These are phyloP conservation scores for Caenorhabditis angaria DNA, from an alignment of 2,888 invertebrate species.

Conservation along the genomic window DNA sequence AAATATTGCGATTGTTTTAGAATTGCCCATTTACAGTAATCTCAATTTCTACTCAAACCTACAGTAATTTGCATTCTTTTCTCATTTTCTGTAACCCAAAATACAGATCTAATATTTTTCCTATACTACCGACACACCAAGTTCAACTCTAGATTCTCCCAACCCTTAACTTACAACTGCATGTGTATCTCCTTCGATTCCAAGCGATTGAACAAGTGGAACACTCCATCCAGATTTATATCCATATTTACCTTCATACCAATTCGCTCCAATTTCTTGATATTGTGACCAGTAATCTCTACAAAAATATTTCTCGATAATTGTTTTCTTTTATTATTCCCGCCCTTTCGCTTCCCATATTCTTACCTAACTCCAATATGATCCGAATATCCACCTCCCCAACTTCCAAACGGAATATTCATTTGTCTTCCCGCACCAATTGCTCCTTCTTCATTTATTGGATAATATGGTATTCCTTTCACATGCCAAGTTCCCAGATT, in stretches of 20 bases:
- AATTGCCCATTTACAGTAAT: too few species aligned
- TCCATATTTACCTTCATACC: conserved; percentile 62
- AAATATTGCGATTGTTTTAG: too few species aligned
- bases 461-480: conserved; percentile 67
- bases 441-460: conserved; percentile 65
- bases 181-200: conserved; percentile 63
- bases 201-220: conserved; percentile 64
- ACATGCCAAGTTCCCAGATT: conserved; percentile 60
- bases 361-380: conserved; percentile 59
- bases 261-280: conserved; percentile 63
- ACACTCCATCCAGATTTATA: conserved; percentile 63
- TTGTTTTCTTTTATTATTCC: too few species aligned
- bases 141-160: too few species aligned
- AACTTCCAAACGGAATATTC: conserved; percentile 63
- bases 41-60: too few species aligned
- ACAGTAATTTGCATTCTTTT: too few species aligned
- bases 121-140: too few species aligned
- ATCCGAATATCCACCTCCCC: conserved; percentile 67
- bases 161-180: conserved; percentile 54
- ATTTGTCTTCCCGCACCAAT: conserved; percentile 58
- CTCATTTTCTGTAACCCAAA: too few species aligned
- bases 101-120: too few species aligned
- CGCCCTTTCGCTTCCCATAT: conserved; percentile 6
- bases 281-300: conserved; percentile 68
- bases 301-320: conserved; percentile 20